phyloP scores from a whole-genome alignment of 30 jellyfish, hydroid and myxozoan genomes.

The Rhopilema esculentum region DNA sequence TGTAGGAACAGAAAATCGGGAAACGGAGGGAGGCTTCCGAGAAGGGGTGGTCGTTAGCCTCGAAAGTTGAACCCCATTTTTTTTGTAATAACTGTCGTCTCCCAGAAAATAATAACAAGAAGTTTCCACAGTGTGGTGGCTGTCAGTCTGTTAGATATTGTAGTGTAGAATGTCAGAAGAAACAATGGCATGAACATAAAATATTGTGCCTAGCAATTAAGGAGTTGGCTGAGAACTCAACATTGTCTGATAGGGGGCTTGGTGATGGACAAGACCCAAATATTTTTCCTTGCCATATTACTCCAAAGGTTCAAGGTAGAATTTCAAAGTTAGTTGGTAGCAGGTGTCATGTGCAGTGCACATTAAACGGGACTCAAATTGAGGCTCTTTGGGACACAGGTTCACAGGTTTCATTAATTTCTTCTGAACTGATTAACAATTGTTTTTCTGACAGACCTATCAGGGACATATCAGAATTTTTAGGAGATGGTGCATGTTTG shows the following conservation, averaged over 20 bases:
- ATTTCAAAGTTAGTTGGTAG: slow-evolving; percentile 53
- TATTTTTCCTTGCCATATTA: slow-evolving; percentile 42
- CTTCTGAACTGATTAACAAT: no score
- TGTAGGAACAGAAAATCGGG: slow-evolving; percentile 69
- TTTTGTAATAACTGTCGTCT: slow-evolving; percentile 42
- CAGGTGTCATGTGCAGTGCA: slow-evolving; percentile 63
- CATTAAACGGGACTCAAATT: slow-evolving; percentile 33
- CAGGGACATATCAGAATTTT: slow-evolving; percentile 3
- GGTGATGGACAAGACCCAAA: background rate
- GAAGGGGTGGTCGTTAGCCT: slow-evolving; percentile 35
- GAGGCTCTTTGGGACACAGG: slow-evolving; percentile 70
- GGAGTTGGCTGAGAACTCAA: slow-evolving; percentile 27
- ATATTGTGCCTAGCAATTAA: slow-evolving; percentile 54
- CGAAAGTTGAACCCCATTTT: background rate
- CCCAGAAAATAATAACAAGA: slow-evolving; percentile 25
- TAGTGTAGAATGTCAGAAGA: slow-evolving; percentile 48
- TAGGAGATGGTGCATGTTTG: slow-evolving; percentile 8
- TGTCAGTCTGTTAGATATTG: slow-evolving; percentile 69
- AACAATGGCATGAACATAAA: slow-evolving; percentile 65
- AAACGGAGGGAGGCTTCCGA: slow-evolving; percentile 64
- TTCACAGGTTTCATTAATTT: slow-evolving; percentile 64
- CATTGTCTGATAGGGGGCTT: background rate
- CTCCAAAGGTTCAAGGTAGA: slow-evolving; percentile 55
- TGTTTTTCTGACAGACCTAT: no score
- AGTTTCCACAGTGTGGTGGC: slow-evolving; percentile 37